Base-by-base conservation (phyloP, 2,797 vertebrate genomes). In the Arrhamphus sclerolepis region DNA sequence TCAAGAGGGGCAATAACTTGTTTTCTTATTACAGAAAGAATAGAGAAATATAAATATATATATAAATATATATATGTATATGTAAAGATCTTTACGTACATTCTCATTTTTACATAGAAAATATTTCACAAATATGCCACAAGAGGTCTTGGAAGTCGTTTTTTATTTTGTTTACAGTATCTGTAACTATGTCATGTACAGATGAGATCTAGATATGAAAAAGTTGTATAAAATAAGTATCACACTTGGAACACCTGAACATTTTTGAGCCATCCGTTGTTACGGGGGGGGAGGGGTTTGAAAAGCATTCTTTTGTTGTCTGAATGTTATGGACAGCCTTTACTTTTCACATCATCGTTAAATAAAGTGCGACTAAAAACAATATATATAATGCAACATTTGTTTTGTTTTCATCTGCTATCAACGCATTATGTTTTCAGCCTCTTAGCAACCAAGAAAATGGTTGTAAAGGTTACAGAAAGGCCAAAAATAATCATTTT, bases 141-240 rank as follows among this genome's bases (percentile, higher is more conserved):
- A 81, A 82, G 75, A 84, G 85, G 84, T 90, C 81, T 84, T 88
- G 84, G 85, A 82, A 88, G 79, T 89, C 64, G 56, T 89, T 89
- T 80, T 87, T 53, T 62, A 86, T 76, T 67, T 88, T 82, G 87
- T 92, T 92, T 91, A 92, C 89, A 92, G 89, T 92, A 90, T 93
- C 90, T 93, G 91, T 92, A 92, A 92, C 89, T 83, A 91, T 92
- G 91, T 91, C 89, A 87, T 92, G 91, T 93, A 91, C 87, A 91
- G 83, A 87, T 85, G 84, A 88, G 85, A 75, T 90, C 90, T 89
- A 88, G 81, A 86, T 89, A 90, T 89, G 83, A 86, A 89, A 80
- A 88, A 85, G 85, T 87, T 90, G 89, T 92, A 88, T 87, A 88
- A 90, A 89, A 88, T 84, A 89, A 88, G 85, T 90, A 91, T 91